Evolutionary conservation across 1,140 invertebrate genomes (phyloP).

Genomic region (Leptinotarsa defecta): DNA sequence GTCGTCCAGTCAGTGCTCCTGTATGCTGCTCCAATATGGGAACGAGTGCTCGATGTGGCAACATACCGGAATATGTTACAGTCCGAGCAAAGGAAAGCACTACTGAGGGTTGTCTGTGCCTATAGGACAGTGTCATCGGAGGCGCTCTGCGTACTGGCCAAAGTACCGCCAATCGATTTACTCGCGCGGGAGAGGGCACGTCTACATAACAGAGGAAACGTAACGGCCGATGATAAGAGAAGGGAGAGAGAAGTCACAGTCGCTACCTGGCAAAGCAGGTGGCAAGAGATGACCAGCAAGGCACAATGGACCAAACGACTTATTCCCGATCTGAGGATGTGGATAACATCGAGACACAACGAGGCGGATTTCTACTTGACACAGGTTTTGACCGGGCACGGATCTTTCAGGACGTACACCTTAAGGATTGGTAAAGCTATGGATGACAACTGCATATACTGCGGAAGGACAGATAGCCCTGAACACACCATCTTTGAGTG

Average conservation of each 20-base stretch:
- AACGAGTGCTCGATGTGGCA: conserved; percentile 5
- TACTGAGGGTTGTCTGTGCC: conserved; percentile 28
- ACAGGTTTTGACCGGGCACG: conserved; percentile 27
- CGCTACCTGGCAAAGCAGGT: conserved; percentile 23
- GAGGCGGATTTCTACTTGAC: conserved; percentile 20
- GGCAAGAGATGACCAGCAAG: conserved; percentile 6
- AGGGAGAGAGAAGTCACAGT: conserved; percentile 1
- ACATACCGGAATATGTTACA: conserved; percentile 29
- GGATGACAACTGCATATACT: conserved; percentile 24
- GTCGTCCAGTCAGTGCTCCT: too few relatives aligned
- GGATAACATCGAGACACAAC: conserved; percentile 8
- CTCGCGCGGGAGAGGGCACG: conserved; percentile 30
- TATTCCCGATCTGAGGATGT: conserved; percentile 24
- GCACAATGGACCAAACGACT: conserved; percentile 31
- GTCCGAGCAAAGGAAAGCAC: conserved; percentile 23
- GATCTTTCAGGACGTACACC: conserved; percentile 28
- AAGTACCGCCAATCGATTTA: conserved; percentile 36
- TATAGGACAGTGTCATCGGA: conserved; percentile 40
- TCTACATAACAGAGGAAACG: not conserved
- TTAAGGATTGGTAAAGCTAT: conserved; percentile 25
- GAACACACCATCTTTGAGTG: conserved; percentile 26
- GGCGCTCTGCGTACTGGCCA: conserved; percentile 34
- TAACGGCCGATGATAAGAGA: not conserved
- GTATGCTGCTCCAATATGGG: conserved; percentile 41
- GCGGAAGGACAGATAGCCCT: conserved; percentile 14